These are phyloP conservation scores for Acipenser transmontanus DNA, from an alignment of 2,797 vertebrate genomes.

Conservation along the genomic window DNA sequence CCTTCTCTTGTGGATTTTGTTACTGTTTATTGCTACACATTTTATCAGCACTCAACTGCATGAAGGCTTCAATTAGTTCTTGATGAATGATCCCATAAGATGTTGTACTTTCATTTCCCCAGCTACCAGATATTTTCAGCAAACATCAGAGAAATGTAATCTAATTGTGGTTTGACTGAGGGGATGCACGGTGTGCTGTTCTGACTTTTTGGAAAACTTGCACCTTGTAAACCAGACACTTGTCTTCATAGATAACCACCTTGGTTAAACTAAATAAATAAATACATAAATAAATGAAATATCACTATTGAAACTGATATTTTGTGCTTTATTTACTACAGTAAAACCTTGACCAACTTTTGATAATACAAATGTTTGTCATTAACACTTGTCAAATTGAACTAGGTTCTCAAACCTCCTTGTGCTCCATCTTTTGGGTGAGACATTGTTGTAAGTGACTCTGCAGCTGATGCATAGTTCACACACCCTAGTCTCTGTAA, in stretches of 20 bases:
- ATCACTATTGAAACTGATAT: too few species aligned
- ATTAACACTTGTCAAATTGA: too few species aligned
- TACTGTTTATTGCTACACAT: slow-evolving; percentile 74
- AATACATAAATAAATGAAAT: neutral
- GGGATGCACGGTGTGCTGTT: slow-evolving; percentile 1
- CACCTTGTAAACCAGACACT: slow-evolving; percentile 4
- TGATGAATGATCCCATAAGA: slow-evolving; percentile 98
- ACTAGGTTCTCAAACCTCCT: too few species aligned
- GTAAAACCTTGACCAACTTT: too few species aligned
- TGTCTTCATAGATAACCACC: slow-evolving; percentile 17
- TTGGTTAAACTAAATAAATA: slow-evolving; percentile 15
- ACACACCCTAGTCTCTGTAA: too few species aligned
- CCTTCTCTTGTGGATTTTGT: slow-evolving; percentile 70
- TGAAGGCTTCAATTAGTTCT: slow-evolving; percentile 98
- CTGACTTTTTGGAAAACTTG: slow-evolving; percentile 31
- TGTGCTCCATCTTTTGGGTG: too few species aligned
- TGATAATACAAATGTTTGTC: too few species aligned
- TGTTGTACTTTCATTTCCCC: slow-evolving; percentile 88
- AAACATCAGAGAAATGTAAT: slow-evolving; percentile 84
- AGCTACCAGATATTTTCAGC: slow-evolving; percentile 81
- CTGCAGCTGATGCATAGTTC: too few species aligned
- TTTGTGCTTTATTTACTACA: too few species aligned
- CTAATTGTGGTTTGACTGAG: slow-evolving; percentile 80
- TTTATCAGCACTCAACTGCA: slow-evolving; percentile 90
- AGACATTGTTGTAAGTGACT: too few species aligned